Conservation (phyloP, 1,140 invertebrate genomes). For the Globodera ellingtonae region DNA sequence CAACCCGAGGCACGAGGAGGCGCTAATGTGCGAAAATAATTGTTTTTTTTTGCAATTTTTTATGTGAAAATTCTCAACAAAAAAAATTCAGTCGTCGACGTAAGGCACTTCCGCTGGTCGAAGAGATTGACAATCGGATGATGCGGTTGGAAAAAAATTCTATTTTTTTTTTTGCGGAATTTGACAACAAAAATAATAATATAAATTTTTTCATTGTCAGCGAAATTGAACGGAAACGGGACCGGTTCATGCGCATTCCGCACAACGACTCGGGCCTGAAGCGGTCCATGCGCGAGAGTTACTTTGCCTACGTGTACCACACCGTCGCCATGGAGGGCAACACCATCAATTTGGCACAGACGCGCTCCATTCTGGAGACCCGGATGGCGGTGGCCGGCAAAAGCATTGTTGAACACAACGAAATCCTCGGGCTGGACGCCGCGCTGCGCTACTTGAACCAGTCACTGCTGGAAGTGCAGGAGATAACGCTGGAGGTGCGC, state of each 20-base stretch:
- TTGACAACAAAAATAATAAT: background rate
- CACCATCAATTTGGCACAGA: conserved; percentile 90
- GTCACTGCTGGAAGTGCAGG: conserved; percentile 72
- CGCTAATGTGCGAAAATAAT: conserved; percentile 69
- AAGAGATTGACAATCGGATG: conserved; percentile 81
- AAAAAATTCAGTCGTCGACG: conserved; percentile 72
- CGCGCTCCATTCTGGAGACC: conserved; percentile 85
- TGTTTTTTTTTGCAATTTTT: background rate
- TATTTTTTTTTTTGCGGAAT: background rate
- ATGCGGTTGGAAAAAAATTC: too few species aligned
- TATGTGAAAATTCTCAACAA: background rate
- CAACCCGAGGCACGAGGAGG: conserved; percentile 79
- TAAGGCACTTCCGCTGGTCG: conserved; percentile 82
- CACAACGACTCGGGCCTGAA: conserved; percentile 78
- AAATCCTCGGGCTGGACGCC: conserved; percentile 87
- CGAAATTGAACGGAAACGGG: conserved; percentile 82
- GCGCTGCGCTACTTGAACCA: conserved; percentile 93
- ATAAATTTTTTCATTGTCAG: background rate
- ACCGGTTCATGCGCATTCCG: conserved; percentile 79
- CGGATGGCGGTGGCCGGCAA: conserved; percentile 88
- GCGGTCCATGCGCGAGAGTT: conserved; percentile 84
- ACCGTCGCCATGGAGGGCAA: conserved; percentile 94
- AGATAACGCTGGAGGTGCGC: conserved; percentile 49
- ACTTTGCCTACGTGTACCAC: conserved; percentile 87
- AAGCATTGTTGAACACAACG: conserved; percentile 92